Conservation (phyloP, 2,113 vertebrate species). For the Phoenicopterus ruber region DNA sequence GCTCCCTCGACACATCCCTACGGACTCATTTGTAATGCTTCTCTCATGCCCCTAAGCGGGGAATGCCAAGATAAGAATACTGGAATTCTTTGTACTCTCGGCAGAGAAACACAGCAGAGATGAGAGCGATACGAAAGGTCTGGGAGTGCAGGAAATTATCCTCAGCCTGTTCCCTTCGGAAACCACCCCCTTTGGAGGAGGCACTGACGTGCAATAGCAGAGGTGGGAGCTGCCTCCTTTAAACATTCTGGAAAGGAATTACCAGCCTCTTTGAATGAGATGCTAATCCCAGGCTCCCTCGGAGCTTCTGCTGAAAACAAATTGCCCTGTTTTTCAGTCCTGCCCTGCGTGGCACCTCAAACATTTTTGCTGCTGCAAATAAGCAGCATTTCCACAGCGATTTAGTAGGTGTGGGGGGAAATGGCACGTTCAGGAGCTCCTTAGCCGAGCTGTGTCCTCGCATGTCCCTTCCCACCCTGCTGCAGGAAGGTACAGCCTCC, state of each 20-base stretch:
- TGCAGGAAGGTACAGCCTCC: neutral
- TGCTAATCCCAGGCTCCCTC: neutral
- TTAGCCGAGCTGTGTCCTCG: neutral
- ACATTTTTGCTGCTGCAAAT: neutral
- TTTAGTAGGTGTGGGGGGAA: neutral
- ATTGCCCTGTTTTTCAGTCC: neutral
- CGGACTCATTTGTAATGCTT: neutral
- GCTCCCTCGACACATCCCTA: neutral
- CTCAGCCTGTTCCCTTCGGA: neutral
- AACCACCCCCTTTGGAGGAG: neutral
- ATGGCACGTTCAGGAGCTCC: neutral
- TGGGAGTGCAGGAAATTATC: neutral
- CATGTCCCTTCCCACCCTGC: neutral
- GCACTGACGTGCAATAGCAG: neutral
- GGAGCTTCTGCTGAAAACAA: neutral
- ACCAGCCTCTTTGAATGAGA: neutral
- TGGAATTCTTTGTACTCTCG: neutral
- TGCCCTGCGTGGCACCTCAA: neutral
- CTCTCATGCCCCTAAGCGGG: neutral
- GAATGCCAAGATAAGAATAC: conserved; percentile 8
- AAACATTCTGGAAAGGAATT: neutral
- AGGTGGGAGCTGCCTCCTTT: neutral
- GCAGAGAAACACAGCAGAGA: neutral
- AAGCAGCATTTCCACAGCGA: neutral
- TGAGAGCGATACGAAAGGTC: neutral